These are phyloP conservation scores for Euwallacea similis DNA, from an alignment of 1,140 invertebrate genomes.

Conservation along the genomic window DNA sequence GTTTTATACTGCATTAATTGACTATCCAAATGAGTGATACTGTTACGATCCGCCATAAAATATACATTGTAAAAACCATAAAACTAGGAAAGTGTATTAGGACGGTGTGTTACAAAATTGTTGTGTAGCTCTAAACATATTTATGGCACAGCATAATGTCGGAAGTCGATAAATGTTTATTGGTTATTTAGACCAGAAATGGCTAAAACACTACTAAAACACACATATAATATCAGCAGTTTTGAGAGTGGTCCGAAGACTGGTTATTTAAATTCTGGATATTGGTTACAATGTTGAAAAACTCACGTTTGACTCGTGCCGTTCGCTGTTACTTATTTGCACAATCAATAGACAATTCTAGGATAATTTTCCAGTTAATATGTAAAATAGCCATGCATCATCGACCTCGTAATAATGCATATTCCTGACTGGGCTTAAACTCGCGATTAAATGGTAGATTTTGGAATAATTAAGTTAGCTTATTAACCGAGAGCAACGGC, in stretches of 20 bases:
- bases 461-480: conserved; percentile 41
- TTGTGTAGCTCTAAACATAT: conserved; percentile 9
- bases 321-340: too few species aligned
- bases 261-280: too few species aligned
- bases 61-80: conserved; percentile 30
- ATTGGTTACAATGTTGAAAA: too few species aligned
- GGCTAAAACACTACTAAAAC: neutral
- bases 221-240: too few species aligned
- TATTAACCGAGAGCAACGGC: conserved; percentile 38
- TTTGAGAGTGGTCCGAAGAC: too few species aligned
- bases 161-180: conserved; percentile 21
- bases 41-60: conserved; percentile 23
- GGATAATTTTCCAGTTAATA: conserved; percentile 41
- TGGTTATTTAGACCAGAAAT: conserved; percentile 13
- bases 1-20: conserved; percentile 26
- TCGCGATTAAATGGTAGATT: conserved; percentile 40
- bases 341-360: neutral
- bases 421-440: conserved; percentile 32
- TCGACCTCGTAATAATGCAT: conserved; percentile 35
- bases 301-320: too few species aligned
- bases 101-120: conserved; percentile 14
- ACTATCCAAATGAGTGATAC: conserved; percentile 29
- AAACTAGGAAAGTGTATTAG: conserved; percentile 20
- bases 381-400: conserved; percentile 40
- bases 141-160: conserved; percentile 7